A percentile compares a stretch with the other conserved stretches of the same genome.
These are phyloP conservation scores for Eledone cirrhosa DNA, from an alignment of 2,888 invertebrate genomes.

Conservation along the genomic window DNA sequence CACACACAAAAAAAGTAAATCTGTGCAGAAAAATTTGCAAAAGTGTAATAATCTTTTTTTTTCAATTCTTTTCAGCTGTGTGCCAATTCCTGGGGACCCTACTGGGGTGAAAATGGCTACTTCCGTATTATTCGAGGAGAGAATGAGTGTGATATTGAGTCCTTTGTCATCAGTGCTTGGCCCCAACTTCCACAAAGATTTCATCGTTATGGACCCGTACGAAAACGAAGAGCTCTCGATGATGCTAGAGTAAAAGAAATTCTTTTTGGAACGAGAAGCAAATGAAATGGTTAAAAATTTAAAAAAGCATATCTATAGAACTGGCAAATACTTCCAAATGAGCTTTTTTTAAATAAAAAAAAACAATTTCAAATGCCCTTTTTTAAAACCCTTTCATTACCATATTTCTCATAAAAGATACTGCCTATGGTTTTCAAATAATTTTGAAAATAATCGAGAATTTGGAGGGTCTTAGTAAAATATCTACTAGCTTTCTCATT, in stretches of 20 bases:
- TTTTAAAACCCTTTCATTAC: too few species aligned
- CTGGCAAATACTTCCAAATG: too few species aligned
- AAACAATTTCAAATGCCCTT: too few species aligned
- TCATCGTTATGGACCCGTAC: constrained; percentile 33
- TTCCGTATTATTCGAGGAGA: constrained; percentile 86
- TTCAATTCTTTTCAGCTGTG: constrained; percentile 75
- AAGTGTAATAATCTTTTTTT: too few species aligned
- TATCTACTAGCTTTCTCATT: too few species aligned
- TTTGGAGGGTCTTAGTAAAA: too few species aligned
- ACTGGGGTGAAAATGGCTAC: constrained; percentile 92
- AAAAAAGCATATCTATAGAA: not conserved
- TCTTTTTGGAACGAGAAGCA: constrained; percentile 15
- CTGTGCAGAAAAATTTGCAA: too few species aligned
- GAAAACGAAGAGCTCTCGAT: constrained; percentile 31
- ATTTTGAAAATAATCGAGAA: too few species aligned
- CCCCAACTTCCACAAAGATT: constrained; percentile 40
- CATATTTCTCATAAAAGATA: too few species aligned
- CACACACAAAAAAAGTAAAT: too few species aligned
- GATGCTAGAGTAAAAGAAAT: constrained; percentile 22
- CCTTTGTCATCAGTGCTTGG: constrained; percentile 85
- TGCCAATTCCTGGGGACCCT: constrained; percentile 91
- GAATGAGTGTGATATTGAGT: constrained; percentile 90
- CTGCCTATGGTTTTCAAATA: too few species aligned
- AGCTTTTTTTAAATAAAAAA: too few species aligned
- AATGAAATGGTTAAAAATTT: constrained; percentile 11